Conservation (phyloP, 2,888 invertebrate species). For the Xestobium rufovillosum region DNA sequence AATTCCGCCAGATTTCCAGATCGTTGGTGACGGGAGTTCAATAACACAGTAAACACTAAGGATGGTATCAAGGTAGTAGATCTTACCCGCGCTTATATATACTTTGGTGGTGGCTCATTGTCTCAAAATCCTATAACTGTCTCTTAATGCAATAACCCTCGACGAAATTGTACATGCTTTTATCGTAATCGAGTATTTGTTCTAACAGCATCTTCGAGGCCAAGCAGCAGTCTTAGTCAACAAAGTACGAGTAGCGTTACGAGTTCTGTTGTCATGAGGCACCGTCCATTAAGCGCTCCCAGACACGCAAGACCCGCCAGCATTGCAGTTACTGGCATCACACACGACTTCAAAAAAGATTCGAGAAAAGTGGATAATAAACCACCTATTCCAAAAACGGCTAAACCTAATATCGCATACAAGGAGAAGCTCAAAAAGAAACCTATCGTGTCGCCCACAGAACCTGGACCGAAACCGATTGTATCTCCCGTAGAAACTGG, state of each 20-base stretch:
- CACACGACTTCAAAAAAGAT: slow-evolving; percentile 36
- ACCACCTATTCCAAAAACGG: slow-evolving; percentile 46
- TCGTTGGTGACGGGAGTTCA: slow-evolving; percentile 9
- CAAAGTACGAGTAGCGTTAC: slow-evolving; percentile 56
- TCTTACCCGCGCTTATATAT: too few relatives aligned
- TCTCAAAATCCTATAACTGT: slow-evolving; percentile 13
- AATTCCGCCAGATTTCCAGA: not conserved
- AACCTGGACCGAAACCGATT: not conserved
- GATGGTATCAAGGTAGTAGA: too few relatives aligned
- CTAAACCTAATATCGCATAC: slow-evolving; percentile 31
- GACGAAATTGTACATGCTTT: too few relatives aligned
- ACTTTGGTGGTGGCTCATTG: slow-evolving; percentile 29
- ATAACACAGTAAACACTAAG: too few relatives aligned
- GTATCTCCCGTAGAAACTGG: not conserved
- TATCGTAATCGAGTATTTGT: slow-evolving; percentile 4
- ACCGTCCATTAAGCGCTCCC: slow-evolving; percentile 53
- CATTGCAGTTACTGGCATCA: slow-evolving; percentile 78
- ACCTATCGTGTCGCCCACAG: slow-evolving; percentile 21
- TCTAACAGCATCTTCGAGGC: slow-evolving; percentile 63
- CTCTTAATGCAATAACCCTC: slow-evolving; percentile 7
- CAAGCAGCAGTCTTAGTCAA: slow-evolving; percentile 79
- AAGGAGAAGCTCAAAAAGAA: slow-evolving; percentile 17
- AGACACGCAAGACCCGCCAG: slow-evolving; percentile 73
- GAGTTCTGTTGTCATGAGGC: slow-evolving; percentile 50
- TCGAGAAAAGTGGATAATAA: slow-evolving; percentile 40